Conservation (phyloP, 1,140 invertebrate species). For the Amphibalanus amphitrite region DNA sequence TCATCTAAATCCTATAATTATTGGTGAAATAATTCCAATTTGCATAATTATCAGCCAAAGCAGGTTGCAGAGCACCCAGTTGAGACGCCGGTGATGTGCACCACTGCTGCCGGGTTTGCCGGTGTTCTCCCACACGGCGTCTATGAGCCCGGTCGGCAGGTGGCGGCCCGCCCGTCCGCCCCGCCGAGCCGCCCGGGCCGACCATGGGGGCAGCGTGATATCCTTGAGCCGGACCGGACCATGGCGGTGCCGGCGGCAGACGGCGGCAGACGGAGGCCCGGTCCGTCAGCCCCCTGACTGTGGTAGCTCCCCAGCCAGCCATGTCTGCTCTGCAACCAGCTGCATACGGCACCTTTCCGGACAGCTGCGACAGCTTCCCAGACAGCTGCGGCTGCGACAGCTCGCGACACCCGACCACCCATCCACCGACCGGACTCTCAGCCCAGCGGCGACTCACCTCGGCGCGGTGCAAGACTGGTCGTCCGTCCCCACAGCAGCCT, state of each 20-base stretch:
- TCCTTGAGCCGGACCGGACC: not conserved
- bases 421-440: no score
- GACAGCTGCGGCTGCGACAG: no score
- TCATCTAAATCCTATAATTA: conserved; percentile 2
- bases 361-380: no score
- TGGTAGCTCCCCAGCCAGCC: no score
- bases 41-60: conserved; percentile 1
- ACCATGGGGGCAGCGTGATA: not conserved
- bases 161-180: not conserved
- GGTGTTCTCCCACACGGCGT: not conserved
- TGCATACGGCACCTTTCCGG: no score
- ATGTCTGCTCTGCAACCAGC: no score
- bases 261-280: no score
- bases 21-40: not conserved
- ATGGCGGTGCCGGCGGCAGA: not conserved
- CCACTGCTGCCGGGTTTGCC: not conserved
- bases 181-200: not conserved
- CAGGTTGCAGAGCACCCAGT: not conserved
- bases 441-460: no score
- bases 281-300: no score
- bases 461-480: no score
- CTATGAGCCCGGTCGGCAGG: not conserved
- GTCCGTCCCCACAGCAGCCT: not conserved
- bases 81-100: not conserved
- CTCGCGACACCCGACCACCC: no score